Evolutionary conservation across 2,888 invertebrate species (phyloP), one percentile per base, ranked within the genome.

Genomic region (Lingula anatina): DNA sequence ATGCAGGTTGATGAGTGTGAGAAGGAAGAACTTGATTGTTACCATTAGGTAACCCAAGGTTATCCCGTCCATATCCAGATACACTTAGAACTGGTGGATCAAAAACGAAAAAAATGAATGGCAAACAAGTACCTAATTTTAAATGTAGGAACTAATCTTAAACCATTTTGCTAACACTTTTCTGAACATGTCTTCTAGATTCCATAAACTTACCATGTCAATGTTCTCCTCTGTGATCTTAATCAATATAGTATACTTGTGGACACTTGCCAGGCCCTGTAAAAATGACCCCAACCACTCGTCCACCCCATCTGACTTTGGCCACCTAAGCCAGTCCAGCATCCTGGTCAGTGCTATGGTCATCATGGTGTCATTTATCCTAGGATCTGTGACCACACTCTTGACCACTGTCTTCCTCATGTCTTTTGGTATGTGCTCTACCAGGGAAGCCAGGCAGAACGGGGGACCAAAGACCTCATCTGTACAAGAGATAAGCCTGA

Each of bases 241-340:
- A 2, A 69, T 66, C 9, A 73, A 57, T 7, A 71, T 54, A 23
- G 62, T 61, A 55, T 60, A 71, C 44, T 65, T 65, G 52, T 68
- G 64, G 7, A 59, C 63, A 3, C 53, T 47, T 2, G 68, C 70
- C 44, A 71, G 59, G 24, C 62, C 63, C 27, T 58, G 60, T 15
- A 73, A 59, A 39, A 70, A 70, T 20, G 61, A 64, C 5, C 68
- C 56, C 35, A 73, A 56, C 70, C 70, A 72, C 26, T 59, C 51
- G 50, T 70, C 65, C 21, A 72, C 59, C 47, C 61, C 62, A 5
- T 47, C 47, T 1, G 68, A 64, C 3, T 65, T 65, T 1, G 71
- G 70, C 73, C 73, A 73, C 35, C 60, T 61, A 25, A 73, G 53
- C 73, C 73, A 73, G 50, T 66, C 65, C 15, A 73, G 61, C 51